These are phyloP conservation scores for Oscheius sp. DNA, from an alignment of 2,888 invertebrate species.

Conservation along the genomic window DNA sequence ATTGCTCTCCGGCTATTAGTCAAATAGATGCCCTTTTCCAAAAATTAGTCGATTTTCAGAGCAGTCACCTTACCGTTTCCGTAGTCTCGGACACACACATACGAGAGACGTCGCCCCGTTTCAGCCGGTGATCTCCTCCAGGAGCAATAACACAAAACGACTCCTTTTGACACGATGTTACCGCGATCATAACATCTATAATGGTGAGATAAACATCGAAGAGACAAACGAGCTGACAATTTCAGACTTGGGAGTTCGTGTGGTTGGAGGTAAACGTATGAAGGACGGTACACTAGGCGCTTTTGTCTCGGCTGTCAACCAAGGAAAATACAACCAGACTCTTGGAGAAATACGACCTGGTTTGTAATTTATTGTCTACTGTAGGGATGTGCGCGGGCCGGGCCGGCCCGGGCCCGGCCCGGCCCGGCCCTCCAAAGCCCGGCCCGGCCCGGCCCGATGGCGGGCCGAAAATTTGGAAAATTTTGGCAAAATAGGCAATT, in stretches of 20 bases:
- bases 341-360: slow-evolving; percentile 79
- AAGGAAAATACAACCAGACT: slow-evolving; percentile 77
- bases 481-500: too few species aligned
- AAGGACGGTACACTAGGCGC: slow-evolving; percentile 77
- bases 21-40: not conserved
- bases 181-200: slow-evolving; percentile 76
- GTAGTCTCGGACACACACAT: slow-evolving; percentile 8
- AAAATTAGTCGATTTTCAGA: slow-evolving; percentile 11
- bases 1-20: slow-evolving; percentile 2
- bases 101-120: not conserved
- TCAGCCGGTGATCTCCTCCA: not conserved
- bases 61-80: slow-evolving; percentile 13
- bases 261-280: slow-evolving; percentile 79
- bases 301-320: slow-evolving; percentile 78
- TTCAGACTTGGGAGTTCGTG: slow-evolving; percentile 78
- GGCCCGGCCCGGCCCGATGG: too few species aligned
- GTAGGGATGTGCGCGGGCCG: too few species aligned
- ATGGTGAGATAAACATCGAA: slow-evolving; percentile 41
- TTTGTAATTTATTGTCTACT: too few species aligned
- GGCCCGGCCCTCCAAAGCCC: too few species aligned
- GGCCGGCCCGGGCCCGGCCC: too few species aligned
- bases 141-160: slow-evolving; percentile 75
- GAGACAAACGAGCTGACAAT: not conserved
- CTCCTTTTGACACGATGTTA: slow-evolving; percentile 78
- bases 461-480: too few species aligned